Conservation (phyloP, 2,797 vertebrate genomes). For the Discoglossus pictus region DNA sequence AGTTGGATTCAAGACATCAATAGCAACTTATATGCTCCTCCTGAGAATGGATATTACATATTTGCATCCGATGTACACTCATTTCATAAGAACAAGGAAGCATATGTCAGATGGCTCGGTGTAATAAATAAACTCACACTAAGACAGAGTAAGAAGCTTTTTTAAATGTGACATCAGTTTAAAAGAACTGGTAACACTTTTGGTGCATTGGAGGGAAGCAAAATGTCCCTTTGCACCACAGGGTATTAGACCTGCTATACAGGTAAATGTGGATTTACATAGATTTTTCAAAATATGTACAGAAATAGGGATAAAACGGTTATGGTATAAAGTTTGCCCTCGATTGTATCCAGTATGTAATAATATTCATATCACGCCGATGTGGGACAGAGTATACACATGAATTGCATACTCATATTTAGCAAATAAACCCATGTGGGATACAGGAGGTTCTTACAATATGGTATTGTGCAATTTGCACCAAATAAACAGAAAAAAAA, state of each 20-base stretch:
- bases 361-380: slow-evolving; percentile 32
- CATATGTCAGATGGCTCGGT: background rate
- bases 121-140: slow-evolving; percentile 39
- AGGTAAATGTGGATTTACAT: slow-evolving; percentile 36
- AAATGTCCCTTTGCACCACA: slow-evolving; percentile 25
- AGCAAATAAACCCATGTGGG: background rate
- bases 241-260: slow-evolving; percentile 21
- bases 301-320: slow-evolving; percentile 18
- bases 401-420: background rate
- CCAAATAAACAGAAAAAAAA: slow-evolving; percentile 57
- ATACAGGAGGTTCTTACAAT: slow-evolving; percentile 64
- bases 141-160: slow-evolving; percentile 37
- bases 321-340: slow-evolving; percentile 9
- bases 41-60: slow-evolving; percentile 14
- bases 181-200: slow-evolving; percentile 39
- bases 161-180: slow-evolving; percentile 46
- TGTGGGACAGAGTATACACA: slow-evolving; percentile 8
- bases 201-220: slow-evolving; percentile 10
- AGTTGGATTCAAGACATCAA: background rate
- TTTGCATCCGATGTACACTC: too few relatives aligned
- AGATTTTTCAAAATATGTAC: slow-evolving; percentile 33
- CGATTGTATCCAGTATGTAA: background rate
- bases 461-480: slow-evolving; percentile 60
- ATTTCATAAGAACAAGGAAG: too few relatives aligned
- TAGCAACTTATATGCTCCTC: background rate